Percentiles rank a stretch among this genome's conserved stretches.
phyloP scores from a whole-genome alignment of 2,797 vertebrate genomes.

The Tauraco hartlaubi region DNA sequence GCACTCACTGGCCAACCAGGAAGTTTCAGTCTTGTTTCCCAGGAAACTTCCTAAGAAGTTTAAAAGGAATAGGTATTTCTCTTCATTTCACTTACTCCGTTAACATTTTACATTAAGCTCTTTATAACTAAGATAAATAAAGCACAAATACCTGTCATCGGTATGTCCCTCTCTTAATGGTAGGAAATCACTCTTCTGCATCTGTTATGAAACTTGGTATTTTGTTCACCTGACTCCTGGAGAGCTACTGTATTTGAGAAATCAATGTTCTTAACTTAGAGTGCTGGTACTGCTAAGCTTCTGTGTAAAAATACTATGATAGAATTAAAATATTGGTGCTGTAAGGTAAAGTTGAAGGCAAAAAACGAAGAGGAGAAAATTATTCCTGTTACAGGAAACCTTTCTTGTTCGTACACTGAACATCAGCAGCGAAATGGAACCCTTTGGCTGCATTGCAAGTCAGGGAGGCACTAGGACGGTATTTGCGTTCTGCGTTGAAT shows the following conservation, averaged over 20 bases:
- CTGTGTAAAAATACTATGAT: neutral
- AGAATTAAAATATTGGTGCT: neutral
- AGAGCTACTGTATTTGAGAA: neutral
- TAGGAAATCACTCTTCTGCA: neutral
- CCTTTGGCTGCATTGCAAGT: neutral
- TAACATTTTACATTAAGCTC: neutral
- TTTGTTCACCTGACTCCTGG: neutral
- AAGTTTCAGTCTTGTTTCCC: neutral
- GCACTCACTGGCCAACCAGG: fast-evolving
- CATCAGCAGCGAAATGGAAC: neutral
- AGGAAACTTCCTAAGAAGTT: neutral
- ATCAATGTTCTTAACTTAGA: neutral
- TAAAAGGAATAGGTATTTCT: neutral
- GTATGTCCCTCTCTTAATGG: neutral
- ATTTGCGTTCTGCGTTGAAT: neutral
- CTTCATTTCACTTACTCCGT: neutral
- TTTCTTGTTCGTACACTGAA: neutral
- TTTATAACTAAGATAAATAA: neutral
- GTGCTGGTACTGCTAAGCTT: neutral
- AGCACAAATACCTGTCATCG: neutral
- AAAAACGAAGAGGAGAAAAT: neutral
- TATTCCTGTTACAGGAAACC: neutral
- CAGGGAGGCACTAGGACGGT: neutral
- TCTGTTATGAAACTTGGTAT: neutral
- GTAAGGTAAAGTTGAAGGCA: neutral